A percentile compares a stretch with the other conserved stretches of the same genome.
Evolutionary conservation across 2,888 invertebrate species (phyloP).

Genomic region (Ypsolopha scabrella): DNA sequence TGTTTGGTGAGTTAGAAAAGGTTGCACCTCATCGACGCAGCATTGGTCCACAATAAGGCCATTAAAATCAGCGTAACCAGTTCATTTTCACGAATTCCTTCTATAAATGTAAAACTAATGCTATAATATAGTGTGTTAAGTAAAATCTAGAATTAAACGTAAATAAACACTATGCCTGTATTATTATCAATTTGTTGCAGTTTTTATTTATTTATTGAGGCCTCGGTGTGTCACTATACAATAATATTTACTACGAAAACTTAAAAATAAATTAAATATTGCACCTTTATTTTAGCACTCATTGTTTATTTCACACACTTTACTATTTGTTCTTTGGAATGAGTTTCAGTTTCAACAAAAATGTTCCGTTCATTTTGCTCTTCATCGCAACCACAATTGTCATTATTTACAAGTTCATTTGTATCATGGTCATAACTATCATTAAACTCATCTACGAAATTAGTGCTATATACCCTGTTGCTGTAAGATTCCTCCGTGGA

Average conservation of each 20-base stretch:
- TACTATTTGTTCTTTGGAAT: constrained; percentile 40
- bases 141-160: background rate
- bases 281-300: constrained; percentile 36
- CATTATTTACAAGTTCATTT: constrained; percentile 39
- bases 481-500: constrained; percentile 43
- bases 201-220: constrained; percentile 11
- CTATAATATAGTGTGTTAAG: constrained; percentile 5
- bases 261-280: constrained; percentile 15
- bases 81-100: background rate
- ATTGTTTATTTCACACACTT: background rate
- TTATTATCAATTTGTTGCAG: constrained; percentile 19
- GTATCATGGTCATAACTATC: constrained; percentile 31
- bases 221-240: constrained; percentile 2
- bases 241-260: background rate
- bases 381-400: constrained; percentile 13
- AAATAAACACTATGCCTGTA: background rate
- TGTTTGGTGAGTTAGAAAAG: constrained; percentile 22
- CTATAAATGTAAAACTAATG: constrained; percentile 8
- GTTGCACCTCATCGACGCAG: constrained; percentile 28
- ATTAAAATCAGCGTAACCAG: constrained; percentile 6
- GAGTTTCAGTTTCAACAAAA: constrained; percentile 34
- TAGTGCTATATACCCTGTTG: constrained; percentile 59
- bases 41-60: constrained; percentile 64
- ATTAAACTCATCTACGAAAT: constrained; percentile 41
- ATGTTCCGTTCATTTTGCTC: constrained; percentile 35